Base-by-base conservation (phyloP, 2,113 vertebrate species). In the Caranx melampygus region DNA sequence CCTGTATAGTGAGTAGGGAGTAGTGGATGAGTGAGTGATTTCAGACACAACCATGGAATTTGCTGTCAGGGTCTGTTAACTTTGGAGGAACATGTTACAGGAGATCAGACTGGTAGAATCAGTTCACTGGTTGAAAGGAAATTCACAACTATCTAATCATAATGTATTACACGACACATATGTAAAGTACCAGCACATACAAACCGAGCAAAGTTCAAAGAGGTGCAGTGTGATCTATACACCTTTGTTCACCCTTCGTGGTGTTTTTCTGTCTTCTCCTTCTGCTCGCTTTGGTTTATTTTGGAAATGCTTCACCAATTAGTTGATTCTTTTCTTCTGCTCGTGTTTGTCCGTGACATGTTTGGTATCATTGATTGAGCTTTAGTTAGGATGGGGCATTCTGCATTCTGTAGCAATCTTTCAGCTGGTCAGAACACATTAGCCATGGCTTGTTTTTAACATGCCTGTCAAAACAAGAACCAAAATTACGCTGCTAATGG, bases 401-500 rank as follows among this genome's bases (percentile, higher is more conserved):
- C 40, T 45, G 16, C 20, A 14, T 73, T 71, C 61, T 40, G n/a
- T 33, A n/a, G 45, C 18, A 44, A 63, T 84, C 70, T 62, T 51
- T 83, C 75, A 54, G 40, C 13, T 4, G 47, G n/a, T 70, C 72
- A 35, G 13, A 8, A 5, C 11, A 52, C 59, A 65, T 79, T 75
- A 63, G 45, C 20, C 0, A 1, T 70, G 65, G 67, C 69, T 78
- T 72, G 49, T 79, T 83, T 86, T 68, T 58, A 42, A 58, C 47
- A 68, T 11, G 16, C 33, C 74, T 79, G 75, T 87, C 81, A 83
- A 81, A 85, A 79, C 51, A 72, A 21, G 31, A 62, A 33, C 21
- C 40, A 68, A 78, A 74, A 87, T 79, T 20, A 82, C 54, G 71
- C 54, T 6, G 33, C 64, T 85, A 78, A 89, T 78, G 11, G 47